Evolutionary conservation across 2,797 vertebrate species (phyloP), one percentile per base, ranked within the genome.

Genomic region (Lepus oiostolus): DNA sequence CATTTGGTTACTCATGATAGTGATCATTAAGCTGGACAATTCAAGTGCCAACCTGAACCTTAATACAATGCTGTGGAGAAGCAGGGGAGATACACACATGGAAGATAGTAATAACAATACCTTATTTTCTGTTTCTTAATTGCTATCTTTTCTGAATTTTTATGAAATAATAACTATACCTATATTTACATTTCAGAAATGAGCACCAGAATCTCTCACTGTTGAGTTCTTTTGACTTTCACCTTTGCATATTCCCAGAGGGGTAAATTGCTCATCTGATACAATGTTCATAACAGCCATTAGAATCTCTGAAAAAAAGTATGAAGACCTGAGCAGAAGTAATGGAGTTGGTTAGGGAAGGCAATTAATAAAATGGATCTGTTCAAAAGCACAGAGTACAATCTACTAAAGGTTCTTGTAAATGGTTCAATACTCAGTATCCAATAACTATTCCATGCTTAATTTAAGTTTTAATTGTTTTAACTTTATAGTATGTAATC

Each of bases 391-490:
- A 30, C 21, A 4, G 2, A 67, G 24, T 13, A 50, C 22, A 12
- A 11, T 47, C 42, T 89, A 52, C 75, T 42, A 94, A 70, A 22
- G 0, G 0, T 74, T 24, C n/a, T 77, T 77, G 5, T 35, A 72
- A 30, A 28, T 75, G 24, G 7, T 65, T 86, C 65, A 85, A 8
- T 67, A 35, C 38, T 4, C 32, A 75, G 19, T 76, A 92, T 50
- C 30, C 68, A 70, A 42, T 75, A 90, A 74, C 17, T 35, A 54
- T 58, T 50, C 32, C 70, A 82, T 58, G 21, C 70, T 60, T 85
- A 62, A 91, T 89, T 93, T 95, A 47, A 75, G 16, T 85, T 93
- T 74, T 74, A 88, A 93, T 80, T 88, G 68, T 92, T 96, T 91
- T 87, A 90, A 72, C 30, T 87, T 74, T 71, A 62, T 9, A 70